phyloP scores from a whole-genome alignment of 2,113 vertebrate genomes.

The Actinemys pallida region DNA sequence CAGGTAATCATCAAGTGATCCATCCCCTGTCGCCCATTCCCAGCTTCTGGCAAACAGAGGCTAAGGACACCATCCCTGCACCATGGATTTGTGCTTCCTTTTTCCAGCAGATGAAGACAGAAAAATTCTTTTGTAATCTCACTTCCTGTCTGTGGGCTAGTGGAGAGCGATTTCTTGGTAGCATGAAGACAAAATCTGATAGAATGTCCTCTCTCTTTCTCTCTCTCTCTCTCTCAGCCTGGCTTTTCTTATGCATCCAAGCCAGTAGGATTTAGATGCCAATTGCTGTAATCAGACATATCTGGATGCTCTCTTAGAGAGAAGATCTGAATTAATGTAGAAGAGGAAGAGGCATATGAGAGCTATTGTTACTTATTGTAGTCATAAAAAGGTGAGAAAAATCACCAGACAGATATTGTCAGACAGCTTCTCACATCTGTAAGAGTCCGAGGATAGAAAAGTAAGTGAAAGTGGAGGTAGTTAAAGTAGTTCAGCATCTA shows the following conservation, averaged over 20 bases:
- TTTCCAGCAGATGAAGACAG: neutral
- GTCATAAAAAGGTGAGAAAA: neutral
- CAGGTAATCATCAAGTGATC: too few relatives aligned
- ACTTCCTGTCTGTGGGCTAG: accelerated
- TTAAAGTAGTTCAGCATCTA: slow-evolving; percentile 47
- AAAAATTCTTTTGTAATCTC: neutral
- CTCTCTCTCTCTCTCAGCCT: neutral
- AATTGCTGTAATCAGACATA: neutral
- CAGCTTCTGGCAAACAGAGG: too few relatives aligned
- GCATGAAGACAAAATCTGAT: neutral
- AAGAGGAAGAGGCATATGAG: neutral
- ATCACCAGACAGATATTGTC: neutral
- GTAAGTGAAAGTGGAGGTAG: neutral
- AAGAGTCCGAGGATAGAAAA: neutral
- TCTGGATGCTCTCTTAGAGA: neutral
- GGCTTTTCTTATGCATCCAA: neutral
- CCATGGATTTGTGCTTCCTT: neutral
- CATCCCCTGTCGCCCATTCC: too few relatives aligned
- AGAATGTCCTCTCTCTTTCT: neutral
- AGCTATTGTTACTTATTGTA: neutral
- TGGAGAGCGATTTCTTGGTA: neutral
- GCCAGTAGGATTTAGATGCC: neutral
- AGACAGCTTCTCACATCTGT: neutral
- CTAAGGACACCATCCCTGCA: too few relatives aligned
- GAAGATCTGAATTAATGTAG: neutral